Percentiles rank a stretch among this genome's conserved stretches.
These are phyloP conservation scores for Myiozetetes cayanensis DNA, from an alignment of 2,113 vertebrate species.

Conservation along the genomic window DNA sequence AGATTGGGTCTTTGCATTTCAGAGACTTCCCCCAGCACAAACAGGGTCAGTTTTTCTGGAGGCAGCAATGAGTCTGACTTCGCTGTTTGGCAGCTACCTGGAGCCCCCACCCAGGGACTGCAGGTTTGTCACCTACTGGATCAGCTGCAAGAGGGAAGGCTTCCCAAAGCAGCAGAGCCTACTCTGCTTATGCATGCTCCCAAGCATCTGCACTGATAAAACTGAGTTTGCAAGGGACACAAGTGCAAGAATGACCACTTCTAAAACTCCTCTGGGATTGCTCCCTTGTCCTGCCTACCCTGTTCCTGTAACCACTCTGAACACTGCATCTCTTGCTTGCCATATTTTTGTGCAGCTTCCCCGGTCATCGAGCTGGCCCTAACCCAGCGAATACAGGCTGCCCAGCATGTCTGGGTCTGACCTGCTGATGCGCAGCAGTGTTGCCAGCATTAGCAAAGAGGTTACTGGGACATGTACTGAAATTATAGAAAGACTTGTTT, in stretches of 20 bases:
- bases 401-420: neutral
- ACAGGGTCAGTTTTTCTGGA: neutral
- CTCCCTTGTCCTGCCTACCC: neutral
- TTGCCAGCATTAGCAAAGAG: neutral
- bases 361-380: neutral
- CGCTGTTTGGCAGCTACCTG: neutral
- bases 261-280: neutral
- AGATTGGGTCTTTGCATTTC: neutral
- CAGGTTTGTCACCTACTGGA: neutral
- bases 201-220: neutral
- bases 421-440: neutral
- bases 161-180: neutral
- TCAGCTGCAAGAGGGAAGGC: neutral
- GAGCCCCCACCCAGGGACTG: accelerated
- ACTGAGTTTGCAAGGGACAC: neutral
- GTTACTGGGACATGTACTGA: neutral
- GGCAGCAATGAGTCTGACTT: neutral
- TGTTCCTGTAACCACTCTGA: accelerated
- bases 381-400: neutral
- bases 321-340: neutral
- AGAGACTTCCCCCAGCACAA: neutral
- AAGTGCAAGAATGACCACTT: neutral
- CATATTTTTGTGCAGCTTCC: neutral
- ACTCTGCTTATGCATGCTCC: neutral
- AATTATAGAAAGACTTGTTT: neutral